A percentile compares a stretch with the other conserved stretches of the same genome.
These are phyloP conservation scores for Callorhinus ursinus DNA, from an alignment of 2,113 vertebrate genomes.

Conservation along the genomic window DNA sequence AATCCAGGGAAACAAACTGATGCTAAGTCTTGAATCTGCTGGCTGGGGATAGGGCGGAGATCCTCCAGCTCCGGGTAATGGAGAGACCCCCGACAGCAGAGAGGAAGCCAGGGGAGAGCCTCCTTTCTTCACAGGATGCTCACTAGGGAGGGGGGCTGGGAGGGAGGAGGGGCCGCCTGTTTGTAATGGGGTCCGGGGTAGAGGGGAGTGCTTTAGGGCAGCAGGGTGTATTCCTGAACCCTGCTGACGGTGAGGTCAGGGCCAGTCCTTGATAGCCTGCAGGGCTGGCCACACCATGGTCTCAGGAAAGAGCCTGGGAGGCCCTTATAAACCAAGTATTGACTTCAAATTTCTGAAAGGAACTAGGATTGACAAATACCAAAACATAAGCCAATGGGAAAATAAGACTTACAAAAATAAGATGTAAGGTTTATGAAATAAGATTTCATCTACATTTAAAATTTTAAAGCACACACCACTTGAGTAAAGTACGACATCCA, in stretches of 20 bases:
- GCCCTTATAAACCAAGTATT: background rate
- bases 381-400: background rate
- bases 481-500: background rate
- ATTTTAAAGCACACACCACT: background rate
- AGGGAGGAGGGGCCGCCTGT: background rate
- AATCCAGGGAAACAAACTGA: background rate
- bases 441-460: background rate
- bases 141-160: rapidly evolving
- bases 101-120: background rate
- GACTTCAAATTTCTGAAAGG: background rate
- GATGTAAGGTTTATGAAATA: background rate
- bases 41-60: rapidly evolving
- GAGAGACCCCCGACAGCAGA: background rate
- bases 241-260: rapidly evolving
- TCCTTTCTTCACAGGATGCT: background rate
- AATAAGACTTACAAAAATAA: background rate
- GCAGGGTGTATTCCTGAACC: background rate
- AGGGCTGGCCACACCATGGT: background rate
- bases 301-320: background rate
- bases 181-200: rapidly evolving
- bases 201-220: background rate
- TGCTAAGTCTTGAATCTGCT: background rate
- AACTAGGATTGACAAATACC: background rate
- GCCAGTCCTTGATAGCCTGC: background rate
- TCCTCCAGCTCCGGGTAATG: background rate